Evolutionary conservation across 2,797 vertebrate genomes (phyloP).

Genomic region (Novumbra hubbsi): DNA sequence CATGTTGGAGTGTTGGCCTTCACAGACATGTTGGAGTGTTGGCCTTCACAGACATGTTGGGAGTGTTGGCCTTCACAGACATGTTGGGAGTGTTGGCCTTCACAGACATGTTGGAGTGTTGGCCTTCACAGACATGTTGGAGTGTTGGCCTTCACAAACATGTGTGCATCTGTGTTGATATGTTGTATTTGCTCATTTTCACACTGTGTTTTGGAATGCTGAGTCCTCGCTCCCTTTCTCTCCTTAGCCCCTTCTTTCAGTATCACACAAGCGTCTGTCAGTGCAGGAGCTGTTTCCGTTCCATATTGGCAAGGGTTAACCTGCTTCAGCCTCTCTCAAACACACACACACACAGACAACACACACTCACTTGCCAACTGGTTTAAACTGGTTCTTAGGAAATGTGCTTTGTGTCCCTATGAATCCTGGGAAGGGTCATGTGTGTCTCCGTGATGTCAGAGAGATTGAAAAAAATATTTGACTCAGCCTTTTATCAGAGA

Average conservation of each 20-base stretch:
- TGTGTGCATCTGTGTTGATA: neutral
- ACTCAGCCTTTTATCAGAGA: slow-evolving; percentile 72
- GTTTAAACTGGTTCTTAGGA: slow-evolving; percentile 94
- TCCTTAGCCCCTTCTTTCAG: neutral
- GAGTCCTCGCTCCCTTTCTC: slow-evolving; percentile 12
- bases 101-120: too few species aligned
- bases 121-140: neutral
- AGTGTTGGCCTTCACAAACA: neutral
- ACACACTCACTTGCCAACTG: slow-evolving; percentile 72
- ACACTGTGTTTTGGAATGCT: slow-evolving; percentile 58
- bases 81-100: too few species aligned
- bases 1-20: too few species aligned
- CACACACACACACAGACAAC: slow-evolving; percentile 31
- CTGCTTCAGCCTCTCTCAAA: slow-evolving; percentile 75
- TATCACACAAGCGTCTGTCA: slow-evolving; percentile 27
- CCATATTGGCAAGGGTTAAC: slow-evolving; percentile 80
- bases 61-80: too few species aligned
- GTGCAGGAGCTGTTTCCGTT: slow-evolving; percentile 45
- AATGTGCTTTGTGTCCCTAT: slow-evolving; percentile 91
- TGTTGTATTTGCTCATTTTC: neutral
- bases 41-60: too few species aligned
- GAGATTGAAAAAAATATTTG: slow-evolving; percentile 78
- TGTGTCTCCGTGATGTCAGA: slow-evolving; percentile 91
- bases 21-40: too few species aligned
- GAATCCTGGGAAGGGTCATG: slow-evolving; percentile 98